A percentile compares a stretch with the other conserved stretches of the same genome.
Evolutionary conservation across 2,888 invertebrate genomes (phyloP).

Genomic region (Allophyes oxyacanthae): DNA sequence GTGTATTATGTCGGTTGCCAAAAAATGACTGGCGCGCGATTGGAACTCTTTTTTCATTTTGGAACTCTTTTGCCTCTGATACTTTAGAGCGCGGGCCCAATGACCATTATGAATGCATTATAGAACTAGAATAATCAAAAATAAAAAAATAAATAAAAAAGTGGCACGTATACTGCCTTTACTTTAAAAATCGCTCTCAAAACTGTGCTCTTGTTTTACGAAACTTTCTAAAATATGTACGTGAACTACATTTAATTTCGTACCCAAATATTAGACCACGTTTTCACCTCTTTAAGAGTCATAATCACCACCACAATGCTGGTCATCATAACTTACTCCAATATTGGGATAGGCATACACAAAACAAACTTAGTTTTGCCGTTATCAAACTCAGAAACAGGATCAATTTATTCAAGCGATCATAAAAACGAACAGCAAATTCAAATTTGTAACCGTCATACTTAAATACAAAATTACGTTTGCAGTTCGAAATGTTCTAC

Average conservation of each 20-base stretch:
- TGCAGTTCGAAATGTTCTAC: conserved; percentile 9
- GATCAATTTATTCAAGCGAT: background rate
- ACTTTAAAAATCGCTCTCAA: too few relatives aligned
- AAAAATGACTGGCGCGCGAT: too few relatives aligned
- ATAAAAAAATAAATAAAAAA: too few relatives aligned
- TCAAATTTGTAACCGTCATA: conserved; percentile 36
- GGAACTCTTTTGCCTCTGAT: too few relatives aligned
- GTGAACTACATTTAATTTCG: conserved; percentile 50
- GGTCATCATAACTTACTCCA: conserved; percentile 52
- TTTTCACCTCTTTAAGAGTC: conserved; percentile 48
- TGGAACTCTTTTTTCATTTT: too few relatives aligned
- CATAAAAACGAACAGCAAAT: conserved; percentile 12
- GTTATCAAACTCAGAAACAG: conserved; percentile 2
- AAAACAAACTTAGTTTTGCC: conserved; percentile 40
- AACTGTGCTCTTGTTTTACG: background rate
- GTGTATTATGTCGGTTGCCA: too few relatives aligned
- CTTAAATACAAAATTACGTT: conserved; percentile 37
- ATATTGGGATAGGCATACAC: conserved; percentile 46
- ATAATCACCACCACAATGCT: conserved; percentile 58
- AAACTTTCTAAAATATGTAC: conserved; percentile 46
- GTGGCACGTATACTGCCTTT: too few relatives aligned
- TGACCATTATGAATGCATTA: too few relatives aligned
- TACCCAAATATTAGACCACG: conserved; percentile 50
- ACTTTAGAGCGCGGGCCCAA: too few relatives aligned
- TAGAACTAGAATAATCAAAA: too few relatives aligned